These are phyloP conservation scores for Dolichoris vasculosae DNA, from an alignment of 1,140 invertebrate species.

Conservation along the genomic window DNA sequence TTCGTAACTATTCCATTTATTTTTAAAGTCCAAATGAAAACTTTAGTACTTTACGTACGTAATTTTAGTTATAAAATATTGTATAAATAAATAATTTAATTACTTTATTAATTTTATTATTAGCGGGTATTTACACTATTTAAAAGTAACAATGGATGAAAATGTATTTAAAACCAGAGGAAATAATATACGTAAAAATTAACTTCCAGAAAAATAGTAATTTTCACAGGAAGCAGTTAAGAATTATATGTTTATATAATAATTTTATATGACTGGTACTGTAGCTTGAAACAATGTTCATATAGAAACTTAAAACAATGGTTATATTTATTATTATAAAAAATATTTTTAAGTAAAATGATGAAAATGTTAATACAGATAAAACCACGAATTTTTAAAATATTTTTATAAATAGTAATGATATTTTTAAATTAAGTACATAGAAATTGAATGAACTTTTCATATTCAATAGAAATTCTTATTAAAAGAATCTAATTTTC, in stretches of 20 bases:
- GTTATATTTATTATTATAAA: not conserved
- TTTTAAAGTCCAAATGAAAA: not conserved
- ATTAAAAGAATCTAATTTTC: too few species aligned
- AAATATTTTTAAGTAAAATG: slow-evolving; percentile 27
- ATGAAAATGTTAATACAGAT: slow-evolving; percentile 9
- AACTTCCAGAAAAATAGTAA: not conserved
- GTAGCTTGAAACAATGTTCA: not conserved
- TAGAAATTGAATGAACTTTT: too few species aligned
- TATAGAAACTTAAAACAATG: not conserved
- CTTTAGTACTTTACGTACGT: too few species aligned
- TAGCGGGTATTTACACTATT: too few species aligned
- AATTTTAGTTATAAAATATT: too few species aligned
- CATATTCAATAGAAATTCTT: too few species aligned
- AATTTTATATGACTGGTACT: not conserved
- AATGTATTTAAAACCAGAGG: not conserved
- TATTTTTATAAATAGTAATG: too few species aligned
- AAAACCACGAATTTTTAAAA: too few species aligned
- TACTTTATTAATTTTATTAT: too few species aligned
- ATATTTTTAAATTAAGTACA: too few species aligned
- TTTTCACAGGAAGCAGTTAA: not conserved
- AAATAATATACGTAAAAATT: not conserved
- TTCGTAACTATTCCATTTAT: not conserved
- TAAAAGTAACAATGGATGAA: too few species aligned
- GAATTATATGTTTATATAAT: not conserved
- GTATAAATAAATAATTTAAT: too few species aligned